A percentile compares a stretch with the other conserved stretches of the same genome.
phyloP scores from a whole-genome alignment of 2,797 vertebrate genomes.

The Eremophila alpestris region DNA sequence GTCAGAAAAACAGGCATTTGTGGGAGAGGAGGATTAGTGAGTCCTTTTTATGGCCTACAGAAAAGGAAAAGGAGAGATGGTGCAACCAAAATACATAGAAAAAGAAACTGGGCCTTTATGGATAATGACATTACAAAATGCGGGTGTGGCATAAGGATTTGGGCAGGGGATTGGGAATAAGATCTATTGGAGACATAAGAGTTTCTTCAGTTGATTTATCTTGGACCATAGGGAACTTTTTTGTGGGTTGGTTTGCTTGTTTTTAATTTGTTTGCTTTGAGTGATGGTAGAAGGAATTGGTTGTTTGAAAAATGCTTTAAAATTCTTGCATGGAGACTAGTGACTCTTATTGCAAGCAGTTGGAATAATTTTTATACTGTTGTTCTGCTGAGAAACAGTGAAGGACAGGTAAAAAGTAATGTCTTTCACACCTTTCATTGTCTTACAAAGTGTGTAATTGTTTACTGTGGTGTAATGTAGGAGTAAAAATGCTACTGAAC shows the following conservation, averaged over 20 bases:
- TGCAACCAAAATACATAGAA: not conserved
- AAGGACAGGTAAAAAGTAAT: not conserved
- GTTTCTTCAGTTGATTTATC: not conserved
- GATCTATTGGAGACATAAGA: not conserved
- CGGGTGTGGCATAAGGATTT: not conserved
- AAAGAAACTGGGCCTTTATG: not conserved
- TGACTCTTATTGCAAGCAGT: not conserved
- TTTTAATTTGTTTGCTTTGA: not conserved
- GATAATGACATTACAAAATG: not conserved
- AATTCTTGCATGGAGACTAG: not conserved
- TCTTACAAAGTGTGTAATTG: slow-evolving; percentile 18
- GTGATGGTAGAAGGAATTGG: not conserved
- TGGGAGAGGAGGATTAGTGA: not conserved
- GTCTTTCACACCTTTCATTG: not conserved
- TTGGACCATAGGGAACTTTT: not conserved
- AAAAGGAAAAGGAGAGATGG: not conserved
- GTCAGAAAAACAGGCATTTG: not conserved
- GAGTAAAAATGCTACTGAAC: slow-evolving; percentile 22
- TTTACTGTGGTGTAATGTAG: not conserved
- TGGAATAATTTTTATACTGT: not conserved
- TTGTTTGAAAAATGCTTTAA: not conserved
- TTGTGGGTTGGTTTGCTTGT: not conserved
- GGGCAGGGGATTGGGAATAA: not conserved
- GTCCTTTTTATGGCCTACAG: not conserved
- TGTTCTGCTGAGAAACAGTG: not conserved